A percentile compares a stretch with the other conserved stretches of the same genome.
Conservation (phyloP, 2,797 vertebrate genomes). For the Catamblyrhynchus diadema region DNA sequence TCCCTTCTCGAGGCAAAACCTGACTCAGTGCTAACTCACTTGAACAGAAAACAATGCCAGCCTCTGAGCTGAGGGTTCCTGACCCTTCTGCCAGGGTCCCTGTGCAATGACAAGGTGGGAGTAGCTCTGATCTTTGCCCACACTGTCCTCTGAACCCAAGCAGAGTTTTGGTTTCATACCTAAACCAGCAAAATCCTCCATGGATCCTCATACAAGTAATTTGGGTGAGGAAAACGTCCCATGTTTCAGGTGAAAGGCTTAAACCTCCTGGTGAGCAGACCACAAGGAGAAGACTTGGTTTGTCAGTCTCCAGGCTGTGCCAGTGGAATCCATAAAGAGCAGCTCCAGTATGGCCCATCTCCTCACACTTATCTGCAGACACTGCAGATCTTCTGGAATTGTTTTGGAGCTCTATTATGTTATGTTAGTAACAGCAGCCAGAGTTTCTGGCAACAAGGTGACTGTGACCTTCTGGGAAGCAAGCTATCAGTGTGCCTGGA, state of each 20-base stretch:
- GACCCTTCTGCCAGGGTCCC: not conserved
- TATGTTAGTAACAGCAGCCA: not conserved
- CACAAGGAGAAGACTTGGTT: not conserved
- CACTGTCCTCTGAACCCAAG: not conserved
- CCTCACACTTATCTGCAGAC: not conserved
- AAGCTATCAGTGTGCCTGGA: not conserved
- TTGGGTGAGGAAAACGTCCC: not conserved
- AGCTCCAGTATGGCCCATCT: not conserved
- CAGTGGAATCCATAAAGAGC: not conserved
- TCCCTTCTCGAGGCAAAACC: accelerated
- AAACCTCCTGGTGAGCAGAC: not conserved
- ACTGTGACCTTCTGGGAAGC: not conserved
- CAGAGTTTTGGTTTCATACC: not conserved
- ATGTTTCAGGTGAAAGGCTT: not conserved
- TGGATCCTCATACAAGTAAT: not conserved
- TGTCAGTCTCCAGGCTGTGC: not conserved
- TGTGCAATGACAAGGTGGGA: accelerated
- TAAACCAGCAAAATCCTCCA: not conserved
- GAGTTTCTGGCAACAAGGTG: not conserved
- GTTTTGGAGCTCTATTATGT: not conserved
- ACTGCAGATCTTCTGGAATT: not conserved
- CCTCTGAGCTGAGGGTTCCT: not conserved
- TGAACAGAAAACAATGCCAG: not conserved
- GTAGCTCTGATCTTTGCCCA: not conserved
- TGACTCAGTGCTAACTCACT: not conserved